Conservation (phyloP, 2,113 vertebrate species). For the Chaenocephalus aceratus region DNA sequence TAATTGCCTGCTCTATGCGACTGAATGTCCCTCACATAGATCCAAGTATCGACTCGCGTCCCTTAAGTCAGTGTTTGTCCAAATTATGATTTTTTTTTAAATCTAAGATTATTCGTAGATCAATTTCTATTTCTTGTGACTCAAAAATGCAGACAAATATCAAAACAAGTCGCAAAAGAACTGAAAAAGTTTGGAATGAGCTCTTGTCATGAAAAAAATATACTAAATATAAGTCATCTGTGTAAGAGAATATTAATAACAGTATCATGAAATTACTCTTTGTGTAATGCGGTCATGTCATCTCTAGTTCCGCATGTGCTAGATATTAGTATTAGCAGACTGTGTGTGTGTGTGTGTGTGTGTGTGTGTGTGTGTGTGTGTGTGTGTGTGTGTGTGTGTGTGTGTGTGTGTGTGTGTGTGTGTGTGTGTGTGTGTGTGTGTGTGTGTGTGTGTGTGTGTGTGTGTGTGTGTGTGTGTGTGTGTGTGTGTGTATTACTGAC, state of each 20-base stretch:
- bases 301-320: conserved; percentile 61
- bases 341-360: neutral
- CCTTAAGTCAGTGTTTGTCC: conserved; percentile 58
- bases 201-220: neutral
- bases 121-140: conserved; percentile 67
- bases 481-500: conserved; percentile 46
- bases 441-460: conserved; percentile 20
- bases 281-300: conserved; percentile 19
- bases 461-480: conserved; percentile 7
- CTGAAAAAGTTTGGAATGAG: conserved; percentile 40
- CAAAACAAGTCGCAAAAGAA: conserved; percentile 41
- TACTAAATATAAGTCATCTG: conserved; percentile 4
- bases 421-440: conserved; percentile 8
- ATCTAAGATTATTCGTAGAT: conserved; percentile 73
- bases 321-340: conserved; percentile 60
- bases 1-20: conserved; percentile 66
- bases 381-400: conserved; percentile 2
- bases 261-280: conserved; percentile 25
- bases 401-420: neutral
- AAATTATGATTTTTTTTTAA: conserved; percentile 56
- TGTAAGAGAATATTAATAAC: conserved; percentile 15
- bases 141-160: conserved; percentile 34
- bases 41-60: conserved; percentile 64
- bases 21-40: conserved; percentile 74
- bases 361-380: conserved; percentile 9